Conservation (phyloP, 2,888 invertebrate genomes). For the Chouioia cunea region DNA sequence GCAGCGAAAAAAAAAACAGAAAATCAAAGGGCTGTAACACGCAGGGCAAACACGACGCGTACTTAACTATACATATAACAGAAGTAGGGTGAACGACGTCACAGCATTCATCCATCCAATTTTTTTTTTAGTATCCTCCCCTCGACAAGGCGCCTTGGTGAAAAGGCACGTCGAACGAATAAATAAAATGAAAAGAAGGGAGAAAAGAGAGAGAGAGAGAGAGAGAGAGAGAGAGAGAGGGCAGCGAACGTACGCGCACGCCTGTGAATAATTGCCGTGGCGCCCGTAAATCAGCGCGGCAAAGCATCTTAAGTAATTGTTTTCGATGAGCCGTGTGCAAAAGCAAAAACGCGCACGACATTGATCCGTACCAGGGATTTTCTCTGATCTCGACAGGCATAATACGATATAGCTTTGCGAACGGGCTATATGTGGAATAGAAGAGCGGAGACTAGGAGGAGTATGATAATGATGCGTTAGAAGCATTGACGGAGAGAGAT, state of each 20-base stretch:
- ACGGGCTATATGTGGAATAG: too few species aligned
- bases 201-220: not conserved
- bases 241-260: constrained; percentile 30
- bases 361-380: constrained; percentile 5
- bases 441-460: not conserved
- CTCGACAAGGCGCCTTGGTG: constrained; percentile 20
- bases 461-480: constrained; percentile 23
- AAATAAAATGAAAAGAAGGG: constrained; percentile 36
- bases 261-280: constrained; percentile 44
- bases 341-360: not conserved
- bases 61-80: not conserved
- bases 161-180: constrained; percentile 44
- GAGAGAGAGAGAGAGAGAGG: not conserved
- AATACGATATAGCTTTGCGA: too few species aligned
- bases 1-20: constrained; percentile 5
- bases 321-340: constrained; percentile 39
- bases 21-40: not conserved
- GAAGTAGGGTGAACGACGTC: too few species aligned
- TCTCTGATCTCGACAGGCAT: constrained; percentile 5
- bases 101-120: constrained; percentile 8
- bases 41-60: not conserved
- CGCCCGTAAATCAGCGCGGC: constrained; percentile 43
- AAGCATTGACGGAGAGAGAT: constrained; percentile 32
- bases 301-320: constrained; percentile 47
- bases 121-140: constrained; percentile 5